Conservation (phyloP, 2,888 invertebrate species). For the Euplexia lucipara region DNA sequence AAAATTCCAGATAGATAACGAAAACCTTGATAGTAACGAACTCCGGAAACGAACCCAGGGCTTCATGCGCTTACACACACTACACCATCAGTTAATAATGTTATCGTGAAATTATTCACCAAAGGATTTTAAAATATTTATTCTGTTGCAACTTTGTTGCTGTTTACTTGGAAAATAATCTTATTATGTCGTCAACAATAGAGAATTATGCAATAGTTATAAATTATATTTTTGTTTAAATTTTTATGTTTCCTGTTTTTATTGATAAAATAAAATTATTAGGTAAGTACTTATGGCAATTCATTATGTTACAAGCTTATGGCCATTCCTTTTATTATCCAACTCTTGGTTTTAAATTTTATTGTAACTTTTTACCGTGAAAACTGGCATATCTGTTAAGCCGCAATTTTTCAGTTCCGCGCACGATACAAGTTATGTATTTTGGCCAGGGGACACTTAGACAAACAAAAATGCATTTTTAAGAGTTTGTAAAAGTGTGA, state of each 20-base stretch:
- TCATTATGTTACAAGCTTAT: slow-evolving; percentile 46
- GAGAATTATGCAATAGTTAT: slow-evolving; percentile 15
- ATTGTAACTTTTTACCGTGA: slow-evolving; percentile 39
- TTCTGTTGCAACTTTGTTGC: slow-evolving; percentile 13
- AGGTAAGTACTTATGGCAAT: slow-evolving; percentile 24
- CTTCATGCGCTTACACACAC: too few species aligned
- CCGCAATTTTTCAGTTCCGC: too few species aligned
- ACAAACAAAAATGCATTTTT: too few species aligned
- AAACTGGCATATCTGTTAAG: too few species aligned
- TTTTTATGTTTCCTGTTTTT: slow-evolving; percentile 43
- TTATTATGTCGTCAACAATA: slow-evolving; percentile 1
- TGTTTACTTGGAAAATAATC: slow-evolving; percentile 2
- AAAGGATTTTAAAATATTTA: slow-evolving; percentile 21
- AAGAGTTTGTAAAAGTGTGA: too few species aligned
- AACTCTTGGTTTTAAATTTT: slow-evolving; percentile 60
- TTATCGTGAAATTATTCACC: slow-evolving; percentile 24
- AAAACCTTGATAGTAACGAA: too few species aligned
- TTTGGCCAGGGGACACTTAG: too few species aligned
- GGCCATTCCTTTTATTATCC: slow-evolving; percentile 65
- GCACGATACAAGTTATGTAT: too few species aligned
- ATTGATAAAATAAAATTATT: slow-evolving; percentile 17
- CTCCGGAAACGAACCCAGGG: too few species aligned
- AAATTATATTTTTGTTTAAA: slow-evolving; percentile 32
- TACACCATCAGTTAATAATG: background rate
- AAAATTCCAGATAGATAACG: too few species aligned